Percentiles rank a stretch among this genome's conserved stretches.
Conservation (phyloP, 2,113 vertebrate species). For the Tamias sibiricus region DNA sequence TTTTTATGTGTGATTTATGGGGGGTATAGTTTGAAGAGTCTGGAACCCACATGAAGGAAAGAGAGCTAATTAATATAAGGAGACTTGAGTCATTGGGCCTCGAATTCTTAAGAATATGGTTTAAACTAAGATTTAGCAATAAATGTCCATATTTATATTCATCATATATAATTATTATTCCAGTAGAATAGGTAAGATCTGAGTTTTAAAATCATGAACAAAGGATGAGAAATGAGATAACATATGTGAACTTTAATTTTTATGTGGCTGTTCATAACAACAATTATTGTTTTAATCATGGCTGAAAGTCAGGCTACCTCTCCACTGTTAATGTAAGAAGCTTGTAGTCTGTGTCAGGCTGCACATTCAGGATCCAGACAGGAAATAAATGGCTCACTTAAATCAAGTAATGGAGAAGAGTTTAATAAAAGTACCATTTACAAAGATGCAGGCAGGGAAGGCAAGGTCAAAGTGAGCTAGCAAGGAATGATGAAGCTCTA, state of each 20-base stretch:
- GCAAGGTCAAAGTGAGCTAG: background rate
- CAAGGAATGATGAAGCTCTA: conserved; percentile 1
- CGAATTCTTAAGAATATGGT: conserved; percentile 35
- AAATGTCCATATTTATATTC: background rate
- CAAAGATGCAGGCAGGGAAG: background rate
- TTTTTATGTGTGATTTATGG: background rate
- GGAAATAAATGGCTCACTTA: conserved; percentile 43
- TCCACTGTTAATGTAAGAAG: background rate
- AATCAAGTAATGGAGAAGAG: background rate
- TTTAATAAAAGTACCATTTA: conserved; percentile 36
- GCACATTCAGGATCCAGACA: background rate
- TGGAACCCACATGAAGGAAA: background rate
- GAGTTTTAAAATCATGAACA: background rate
- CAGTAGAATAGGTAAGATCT: background rate
- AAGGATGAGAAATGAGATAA: conserved; percentile 27
- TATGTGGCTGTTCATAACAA: background rate
- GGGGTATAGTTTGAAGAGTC: background rate
- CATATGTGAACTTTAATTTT: conserved; percentile 15
- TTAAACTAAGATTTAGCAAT: background rate
- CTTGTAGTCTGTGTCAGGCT: background rate
- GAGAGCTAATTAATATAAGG: background rate
- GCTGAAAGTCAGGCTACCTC: background rate
- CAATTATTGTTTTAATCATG: conserved; percentile 29
- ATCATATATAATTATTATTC: background rate
- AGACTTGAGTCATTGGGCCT: background rate